Base-by-base conservation (phyloP, 2,113 vertebrate species). In the Penelope pileata region DNA sequence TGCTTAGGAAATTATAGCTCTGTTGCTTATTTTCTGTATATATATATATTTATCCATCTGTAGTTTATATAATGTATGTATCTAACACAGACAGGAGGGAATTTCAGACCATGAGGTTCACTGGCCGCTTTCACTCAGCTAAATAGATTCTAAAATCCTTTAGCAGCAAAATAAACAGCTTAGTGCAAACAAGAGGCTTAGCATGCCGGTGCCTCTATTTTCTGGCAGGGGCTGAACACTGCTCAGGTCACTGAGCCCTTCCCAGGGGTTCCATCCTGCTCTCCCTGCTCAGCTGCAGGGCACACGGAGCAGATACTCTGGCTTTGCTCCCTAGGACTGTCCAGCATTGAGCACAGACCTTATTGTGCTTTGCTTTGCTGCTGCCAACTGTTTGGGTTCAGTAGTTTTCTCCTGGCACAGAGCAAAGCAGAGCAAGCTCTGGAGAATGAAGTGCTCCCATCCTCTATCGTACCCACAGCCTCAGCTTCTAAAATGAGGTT, bases 151-250 rank as follows among this genome's bases (percentile, higher is more conserved):
- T 5, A 56, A 85, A 87, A 68, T 10, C 50, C 86, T 87, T 42
- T 29, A 47, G 91, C 78, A 87, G 94, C 78, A 92, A 91, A 94
- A 97, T 32, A 93, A 96, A 93, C 87, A 90, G 89, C 77, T 96
- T 69, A 79, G 32, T 66, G 53, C 87, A 91, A 92, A 91, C 84
- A 76, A 86, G 86, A 79, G 53, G 86, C 89, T 93, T 62, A 73
- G 32, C 0, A 1, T 59, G 69, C 19, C 30, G 3, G 14, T 1
- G 45, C 24, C 68, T 7, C 0, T 27, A 47, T 24, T 77, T 72
- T 43, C 42, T 78, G 84, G 56, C 56, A 50, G 68, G 67, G 48
- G 8, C 29, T 83, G 69, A 64, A 76, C 68, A 30, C 1, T 6
- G 2, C 66, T 23, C 60, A n/a, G 26, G 56, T 58, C 60, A 58